phyloP scores from a whole-genome alignment of 2,113 vertebrate species.

The Peromyscus leucopus region DNA sequence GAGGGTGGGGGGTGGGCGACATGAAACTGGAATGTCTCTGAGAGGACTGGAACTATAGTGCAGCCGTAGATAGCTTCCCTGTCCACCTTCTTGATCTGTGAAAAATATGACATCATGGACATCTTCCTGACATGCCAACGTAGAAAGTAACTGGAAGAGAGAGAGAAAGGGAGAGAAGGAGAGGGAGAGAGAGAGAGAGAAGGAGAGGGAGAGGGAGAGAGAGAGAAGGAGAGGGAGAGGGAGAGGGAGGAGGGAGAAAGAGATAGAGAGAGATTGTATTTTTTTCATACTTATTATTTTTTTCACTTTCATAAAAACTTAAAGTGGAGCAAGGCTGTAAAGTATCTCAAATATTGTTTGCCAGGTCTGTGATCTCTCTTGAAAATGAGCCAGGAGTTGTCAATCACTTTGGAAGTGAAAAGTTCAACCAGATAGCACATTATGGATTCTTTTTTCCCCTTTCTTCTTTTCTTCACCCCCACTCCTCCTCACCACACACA shows the following conservation, averaged over 20 bases:
- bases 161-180: no score
- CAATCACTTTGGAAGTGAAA: constrained; percentile 85
- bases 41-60: background rate
- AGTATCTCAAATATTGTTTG: constrained; percentile 74
- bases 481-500: background rate
- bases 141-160: background rate
- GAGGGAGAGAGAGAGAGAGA: no score
- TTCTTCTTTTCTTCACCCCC: background rate
- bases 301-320: constrained; percentile 21
- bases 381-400: constrained; percentile 81
- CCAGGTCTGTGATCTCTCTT: constrained; percentile 78
- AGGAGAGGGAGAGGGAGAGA: no score
- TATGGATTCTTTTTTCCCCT: constrained; percentile 9
- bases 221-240: no score
- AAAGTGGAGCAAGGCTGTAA: constrained; percentile 70
- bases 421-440: constrained; percentile 76
- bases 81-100: background rate
- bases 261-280: background rate
- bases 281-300: constrained; percentile 1
- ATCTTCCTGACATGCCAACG: background rate
- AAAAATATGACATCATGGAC: background rate
- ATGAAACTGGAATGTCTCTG: background rate
- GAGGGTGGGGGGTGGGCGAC: background rate
- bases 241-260: background rate
- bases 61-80: background rate